Percentiles rank a stretch among this genome's conserved stretches.
phyloP scores from a whole-genome alignment of 1,140 invertebrate species.

The Macrobrachium rosenbergii region DNA sequence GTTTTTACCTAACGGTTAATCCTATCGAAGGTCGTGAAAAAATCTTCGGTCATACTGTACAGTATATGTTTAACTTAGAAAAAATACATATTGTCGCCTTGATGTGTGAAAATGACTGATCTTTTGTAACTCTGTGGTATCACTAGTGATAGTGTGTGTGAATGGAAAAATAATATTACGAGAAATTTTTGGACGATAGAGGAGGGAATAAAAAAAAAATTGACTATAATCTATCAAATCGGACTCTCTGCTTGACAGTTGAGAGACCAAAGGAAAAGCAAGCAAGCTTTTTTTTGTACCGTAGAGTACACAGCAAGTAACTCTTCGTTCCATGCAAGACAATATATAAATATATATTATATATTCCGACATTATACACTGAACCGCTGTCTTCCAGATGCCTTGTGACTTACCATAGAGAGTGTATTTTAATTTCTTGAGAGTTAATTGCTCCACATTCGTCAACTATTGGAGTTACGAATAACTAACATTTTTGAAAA shows the following conservation, averaged over 20 bases:
- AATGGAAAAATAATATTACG: conserved; percentile 20
- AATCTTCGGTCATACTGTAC: conserved; percentile 24
- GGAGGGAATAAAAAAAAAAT: neutral
- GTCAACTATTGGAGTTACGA: conserved; percentile 51
- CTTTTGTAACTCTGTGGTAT: conserved; percentile 54
- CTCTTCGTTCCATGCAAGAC: conserved; percentile 28
- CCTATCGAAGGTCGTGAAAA: too few species aligned
- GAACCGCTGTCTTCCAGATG: conserved; percentile 62
- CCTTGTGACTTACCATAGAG: conserved; percentile 63
- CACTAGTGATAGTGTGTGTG: conserved; percentile 62
- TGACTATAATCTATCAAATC: neutral
- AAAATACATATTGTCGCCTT: conserved; percentile 37
- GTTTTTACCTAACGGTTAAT: too few species aligned
- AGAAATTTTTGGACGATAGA: too few species aligned
- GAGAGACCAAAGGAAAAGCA: too few species aligned
- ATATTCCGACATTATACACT: conserved; percentile 60
- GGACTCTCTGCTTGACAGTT: too few species aligned
- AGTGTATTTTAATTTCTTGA: conserved; percentile 59
- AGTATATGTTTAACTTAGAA: conserved; percentile 49
- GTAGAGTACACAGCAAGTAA: conserved; percentile 27
- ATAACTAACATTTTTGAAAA: neutral
- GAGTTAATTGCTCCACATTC: conserved; percentile 40
- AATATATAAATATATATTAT: conserved; percentile 39
- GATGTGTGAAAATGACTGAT: conserved; percentile 33
- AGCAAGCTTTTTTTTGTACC: neutral